Evolutionary conservation across 37 sponge, comb jelly and placozoan species (phyloP), one percentile per base, ranked within the genome.

Genomic region (Eunapius fragilis): DNA sequence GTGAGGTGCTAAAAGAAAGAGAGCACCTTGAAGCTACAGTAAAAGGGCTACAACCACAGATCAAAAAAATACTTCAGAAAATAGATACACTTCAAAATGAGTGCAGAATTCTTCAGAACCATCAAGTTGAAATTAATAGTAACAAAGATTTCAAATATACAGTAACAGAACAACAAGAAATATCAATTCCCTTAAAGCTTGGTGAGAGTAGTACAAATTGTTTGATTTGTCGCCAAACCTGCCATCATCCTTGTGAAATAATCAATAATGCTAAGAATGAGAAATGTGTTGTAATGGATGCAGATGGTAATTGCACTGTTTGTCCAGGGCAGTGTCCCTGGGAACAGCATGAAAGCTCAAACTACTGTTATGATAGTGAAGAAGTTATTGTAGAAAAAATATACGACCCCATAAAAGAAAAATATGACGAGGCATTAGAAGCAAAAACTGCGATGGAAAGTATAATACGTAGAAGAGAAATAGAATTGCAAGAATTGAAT

Each of bases 1-100:
- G 76, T 37, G 76, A 89, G 35, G 92, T 95, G 5, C n/a, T 95
- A n/a, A 48, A 86, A 74, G 90, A 91, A 48, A 74, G 95, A 0
- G 73, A 89, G 30, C 69, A 85, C 4, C 73, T 95, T 0, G 87
- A 95, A 85, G 36, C 50, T 6, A 69, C 48, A 25, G 35, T 95
- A 28, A 10, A 71, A 35, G 76, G 86, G 19, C 67, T 95, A 0
- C 88, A 83, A 72, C 84, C 72, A 34, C 80, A 89, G 26, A 88
- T 95, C 22, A 50, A 69, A 0, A 41, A 13, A 17, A 84, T 87
- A 0, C 71, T 91, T 17, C 0, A 69, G 26, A 84, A 92, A 67
- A 85, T 95, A 0, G 90, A 92, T 27, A 70, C 70, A 31, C 31
- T 95, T 25, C 12, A 50, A 6, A 72, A 89, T 31, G 95, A 92